Base-by-base conservation (phyloP, 2,888 invertebrate species). In the Pollenia labialis region DNA sequence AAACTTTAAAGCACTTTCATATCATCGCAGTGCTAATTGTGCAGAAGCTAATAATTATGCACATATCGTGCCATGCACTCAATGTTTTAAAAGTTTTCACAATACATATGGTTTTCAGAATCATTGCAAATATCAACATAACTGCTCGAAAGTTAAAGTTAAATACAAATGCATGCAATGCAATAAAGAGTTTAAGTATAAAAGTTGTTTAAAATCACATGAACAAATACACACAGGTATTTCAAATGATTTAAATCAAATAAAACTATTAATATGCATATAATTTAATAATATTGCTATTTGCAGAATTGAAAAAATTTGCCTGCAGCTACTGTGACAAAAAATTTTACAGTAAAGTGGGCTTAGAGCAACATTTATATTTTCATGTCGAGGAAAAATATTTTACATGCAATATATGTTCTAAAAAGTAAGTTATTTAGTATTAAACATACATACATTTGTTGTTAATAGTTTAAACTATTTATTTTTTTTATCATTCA, bases 271-370 rank as follows among this genome's bases (percentile, higher is more conserved):
- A 11, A n/a, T n/a, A n/a, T n/a, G n/a, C n/a, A n/a, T n/a, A n/a
- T n/a, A n/a, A n/a, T n/a, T n/a, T n/a, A n/a, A 42, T 56, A 40
- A 56, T 12, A 11, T 16, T 69, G 16, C 32, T 6, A 62, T 62
- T 62, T 88, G 6, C 58, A 90, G 91, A 90, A 76, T 46, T 85
- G 2, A 89, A 90, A 56, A 90, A 89, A 18, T 94, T 93, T 89
- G 90, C 90, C 0, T 95, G 95, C 89, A 89, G 91, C 16, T 89
- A 91, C 3, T 95, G 95, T 88, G 93, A 93, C 0, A 94, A 94
- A 80, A 92, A 90, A 2, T 95, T 95, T 90, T 90, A 90, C 12
- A 93, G 94, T 11, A 94, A 93, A 74, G 91, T 92, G 48, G 94
- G 95, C 89, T 90, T 95, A 87, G 92, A 94, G 62, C 92, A 94